These are phyloP conservation scores for Macaca nemestrina DNA, from an alignment of 2,113 vertebrate genomes.

Conservation along the genomic window DNA sequence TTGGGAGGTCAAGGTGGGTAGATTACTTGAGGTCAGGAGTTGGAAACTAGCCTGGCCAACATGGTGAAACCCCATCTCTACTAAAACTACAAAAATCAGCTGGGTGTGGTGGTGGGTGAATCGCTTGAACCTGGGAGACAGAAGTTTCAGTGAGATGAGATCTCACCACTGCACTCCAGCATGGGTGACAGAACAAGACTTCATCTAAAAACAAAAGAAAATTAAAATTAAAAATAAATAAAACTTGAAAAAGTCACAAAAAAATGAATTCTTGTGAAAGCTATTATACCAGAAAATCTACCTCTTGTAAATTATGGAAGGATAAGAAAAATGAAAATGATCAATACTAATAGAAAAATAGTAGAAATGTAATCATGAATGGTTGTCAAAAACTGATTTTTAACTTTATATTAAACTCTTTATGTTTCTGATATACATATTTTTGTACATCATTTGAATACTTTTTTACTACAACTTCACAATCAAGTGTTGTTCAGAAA, in stretches of 20 bases:
- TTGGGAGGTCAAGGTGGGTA: no score
- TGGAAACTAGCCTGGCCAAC: no score
- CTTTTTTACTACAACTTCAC: neutral
- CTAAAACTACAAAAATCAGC: no score
- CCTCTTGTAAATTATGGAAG: neutral
- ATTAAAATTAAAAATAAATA: no score
- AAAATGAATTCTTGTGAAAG: neutral
- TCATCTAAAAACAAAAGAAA: no score
- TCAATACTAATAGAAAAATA: neutral
- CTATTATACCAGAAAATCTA: neutral
- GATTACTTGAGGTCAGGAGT: no score
- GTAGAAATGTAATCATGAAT: neutral
- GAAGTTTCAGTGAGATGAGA: no score
- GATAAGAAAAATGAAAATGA: neutral
- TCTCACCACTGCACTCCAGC: no score
- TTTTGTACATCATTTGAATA: neutral
- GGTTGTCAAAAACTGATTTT: neutral
- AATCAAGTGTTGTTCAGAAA: neutral
- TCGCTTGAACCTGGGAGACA: no score
- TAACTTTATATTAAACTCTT: neutral
- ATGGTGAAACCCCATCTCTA: no score
- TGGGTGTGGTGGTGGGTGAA: no score
- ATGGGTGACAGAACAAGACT: no score
- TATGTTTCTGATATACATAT: neutral
- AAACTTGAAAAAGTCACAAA: neutral